These are phyloP conservation scores for Drosophila busckii DNA, from an alignment of 1,140 invertebrate genomes.

Conservation along the genomic window DNA sequence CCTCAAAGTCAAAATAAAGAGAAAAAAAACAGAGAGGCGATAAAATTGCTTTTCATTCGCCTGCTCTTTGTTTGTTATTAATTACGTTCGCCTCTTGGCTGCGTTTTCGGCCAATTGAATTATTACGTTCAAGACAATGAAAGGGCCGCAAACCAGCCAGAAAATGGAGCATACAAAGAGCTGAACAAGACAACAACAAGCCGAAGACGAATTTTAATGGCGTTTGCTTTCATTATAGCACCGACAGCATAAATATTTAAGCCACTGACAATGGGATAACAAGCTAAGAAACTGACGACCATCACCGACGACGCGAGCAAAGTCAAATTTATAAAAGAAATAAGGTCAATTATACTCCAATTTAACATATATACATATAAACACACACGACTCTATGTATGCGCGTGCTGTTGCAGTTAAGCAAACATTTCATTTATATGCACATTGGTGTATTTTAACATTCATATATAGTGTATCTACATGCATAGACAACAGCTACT, in stretches of 20 bases:
- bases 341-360: slow-evolving; percentile 18
- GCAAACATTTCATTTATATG: too few species aligned
- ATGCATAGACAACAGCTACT: too few species aligned
- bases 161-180: slow-evolving; percentile 3
- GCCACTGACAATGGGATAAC: slow-evolving; percentile 71
- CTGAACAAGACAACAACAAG: slow-evolving; percentile 9
- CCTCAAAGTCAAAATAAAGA: slow-evolving; percentile 34
- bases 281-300: slow-evolving; percentile 27
- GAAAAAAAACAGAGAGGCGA: slow-evolving; percentile 1
- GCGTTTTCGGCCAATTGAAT: slow-evolving; percentile 69
- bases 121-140: slow-evolving; percentile 61
- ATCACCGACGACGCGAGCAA: not conserved
- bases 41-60: slow-evolving; percentile 63
- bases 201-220: slow-evolving; percentile 61
- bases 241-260: slow-evolving; percentile 71
- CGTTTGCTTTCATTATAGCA: slow-evolving; percentile 71
- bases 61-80: slow-evolving; percentile 62
- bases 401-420: too few species aligned
- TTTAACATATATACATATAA: not conserved
- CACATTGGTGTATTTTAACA: too few species aligned
- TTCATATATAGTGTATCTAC: too few species aligned
- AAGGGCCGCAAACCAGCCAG: slow-evolving; percentile 1
- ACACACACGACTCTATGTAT: too few species aligned
- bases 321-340: slow-evolving; percentile 33
- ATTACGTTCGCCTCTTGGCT: slow-evolving; percentile 54